A percentile compares a stretch with the other conserved stretches of the same genome.
These are phyloP conservation scores for Syrmaticus mikado DNA, from an alignment of 2,113 vertebrate species.

Conservation along the genomic window DNA sequence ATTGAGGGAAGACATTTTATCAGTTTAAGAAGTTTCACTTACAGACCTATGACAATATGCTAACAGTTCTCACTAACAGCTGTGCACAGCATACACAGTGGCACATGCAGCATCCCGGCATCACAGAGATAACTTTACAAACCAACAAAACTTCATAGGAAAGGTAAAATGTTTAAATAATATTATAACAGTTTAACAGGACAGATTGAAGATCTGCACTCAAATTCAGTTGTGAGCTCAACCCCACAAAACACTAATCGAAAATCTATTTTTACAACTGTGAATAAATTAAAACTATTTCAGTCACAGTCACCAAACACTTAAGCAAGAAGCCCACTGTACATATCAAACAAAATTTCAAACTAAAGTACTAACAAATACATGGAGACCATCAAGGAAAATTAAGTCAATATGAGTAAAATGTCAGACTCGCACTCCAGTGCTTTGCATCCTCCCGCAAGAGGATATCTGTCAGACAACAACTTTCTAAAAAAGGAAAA, in stretches of 20 bases:
- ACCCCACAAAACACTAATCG: not conserved
- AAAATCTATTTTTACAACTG: not conserved
- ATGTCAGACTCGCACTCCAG: not conserved
- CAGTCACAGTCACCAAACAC: not conserved
- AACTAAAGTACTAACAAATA: not conserved
- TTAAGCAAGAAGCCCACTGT: not conserved
- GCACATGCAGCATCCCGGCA: not conserved
- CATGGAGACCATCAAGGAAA: not conserved
- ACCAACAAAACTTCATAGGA: not conserved
- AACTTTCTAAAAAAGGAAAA: slow-evolving; percentile 15
- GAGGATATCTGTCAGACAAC: not conserved
- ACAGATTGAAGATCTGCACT: not conserved
- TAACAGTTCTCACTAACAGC: not conserved
- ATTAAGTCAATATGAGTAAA: not conserved
- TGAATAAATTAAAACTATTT: not conserved
- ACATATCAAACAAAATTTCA: not conserved
- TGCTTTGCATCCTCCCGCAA: not conserved
- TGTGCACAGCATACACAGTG: not conserved
- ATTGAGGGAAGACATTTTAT: not conserved
- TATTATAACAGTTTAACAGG: not conserved
- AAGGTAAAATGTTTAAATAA: not conserved
- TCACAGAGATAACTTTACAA: not conserved
- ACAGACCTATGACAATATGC: not conserved
- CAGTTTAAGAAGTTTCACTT: not conserved
- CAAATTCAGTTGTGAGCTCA: not conserved